Base-by-base conservation (phyloP, 1,140 invertebrate genomes). In the Lepidostoma basale region DNA sequence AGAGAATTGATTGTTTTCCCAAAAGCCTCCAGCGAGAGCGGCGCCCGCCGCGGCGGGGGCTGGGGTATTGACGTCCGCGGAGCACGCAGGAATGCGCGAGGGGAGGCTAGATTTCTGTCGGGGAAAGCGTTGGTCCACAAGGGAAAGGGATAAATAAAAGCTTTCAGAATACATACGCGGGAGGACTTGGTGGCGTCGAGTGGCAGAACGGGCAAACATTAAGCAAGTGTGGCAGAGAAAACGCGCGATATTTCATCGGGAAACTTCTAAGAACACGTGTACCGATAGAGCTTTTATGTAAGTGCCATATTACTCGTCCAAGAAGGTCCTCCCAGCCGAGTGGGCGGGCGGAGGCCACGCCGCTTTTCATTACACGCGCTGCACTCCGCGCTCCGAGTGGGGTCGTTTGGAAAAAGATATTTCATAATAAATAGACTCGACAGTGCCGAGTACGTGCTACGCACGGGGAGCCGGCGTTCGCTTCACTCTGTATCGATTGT, bases 381-480 rank as follows among this genome's bases (percentile, higher is more conserved):
- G 68, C 65, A 63, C 49, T 62, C 40, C 33, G 63, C 58, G 64
- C 47, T 56, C 69, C 60, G 64, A 71, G 65, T 68, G 65, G 69
- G 69, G 69, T 71, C 60, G 69, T 71, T 71, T 65, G 69, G 62
- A 71, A 71, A 71, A 71, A 71, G 65, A 71, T 71, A 71, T 71
- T 71, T 71, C 69, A 71, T 71, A 71, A 67, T 70, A 70, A 70
- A 70, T 58, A 52, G 69, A 47, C 20, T 22, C 5, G 39, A 52
- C 42, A 47, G 49, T 54, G 22, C n/a, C n/a, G n/a, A n/a, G n/a
- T n/a, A n/a, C 54, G 44, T 52, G 45, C 20, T 39, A 22, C 45
- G 62, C 62, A n/a, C 60, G 60, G 60, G 58, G 42, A 47, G 42
- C 60, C 25, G 28, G 23, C 60, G 49, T 63, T 63, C 44, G 40